These are phyloP conservation scores for Lithobates sylvaticus DNA, from an alignment of 2,797 vertebrate genomes.

Conservation along the genomic window DNA sequence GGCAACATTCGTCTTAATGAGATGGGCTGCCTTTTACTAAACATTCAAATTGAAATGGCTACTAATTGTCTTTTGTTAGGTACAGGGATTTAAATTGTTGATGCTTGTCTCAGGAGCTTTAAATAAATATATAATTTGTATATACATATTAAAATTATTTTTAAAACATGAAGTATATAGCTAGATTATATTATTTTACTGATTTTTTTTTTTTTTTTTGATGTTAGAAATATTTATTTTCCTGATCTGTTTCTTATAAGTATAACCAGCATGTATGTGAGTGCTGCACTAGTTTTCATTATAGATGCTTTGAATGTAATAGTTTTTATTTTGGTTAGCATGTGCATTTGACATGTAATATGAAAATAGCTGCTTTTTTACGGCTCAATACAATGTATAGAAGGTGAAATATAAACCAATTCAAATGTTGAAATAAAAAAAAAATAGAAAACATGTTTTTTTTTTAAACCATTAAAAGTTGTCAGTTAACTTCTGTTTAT, in stretches of 20 bases:
- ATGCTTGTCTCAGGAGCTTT: neutral
- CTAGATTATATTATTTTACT: neutral
- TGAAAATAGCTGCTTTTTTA: slow-evolving; percentile 27
- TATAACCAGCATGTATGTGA: neutral
- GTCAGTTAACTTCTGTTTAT: neutral
- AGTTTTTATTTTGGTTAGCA: neutral
- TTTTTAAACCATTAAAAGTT: slow-evolving; percentile 2
- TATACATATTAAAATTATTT: slow-evolving; percentile 12
- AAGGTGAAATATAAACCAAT: neutral
- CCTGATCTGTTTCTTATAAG: slow-evolving; percentile 3
- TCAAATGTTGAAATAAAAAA: slow-evolving; percentile 51
- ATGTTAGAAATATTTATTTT: slow-evolving; percentile 23
- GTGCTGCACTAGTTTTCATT: neutral
- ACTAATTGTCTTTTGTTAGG: neutral
- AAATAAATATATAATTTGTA: slow-evolving; percentile 1
- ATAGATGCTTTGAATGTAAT: slow-evolving; percentile 6
- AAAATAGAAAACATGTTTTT: slow-evolving; percentile 48
- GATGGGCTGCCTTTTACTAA: slow-evolving; percentile 33
- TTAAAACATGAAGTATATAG: neutral
- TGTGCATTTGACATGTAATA: slow-evolving; percentile 13
- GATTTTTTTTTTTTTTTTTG: too few species aligned
- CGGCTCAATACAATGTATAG: slow-evolving; percentile 21
- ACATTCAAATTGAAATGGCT: neutral
- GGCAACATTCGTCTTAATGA: slow-evolving; percentile 41
- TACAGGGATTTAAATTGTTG: too few species aligned